Conservation (phyloP, 2,797 vertebrate species). For the Microchirus variegatus region DNA sequence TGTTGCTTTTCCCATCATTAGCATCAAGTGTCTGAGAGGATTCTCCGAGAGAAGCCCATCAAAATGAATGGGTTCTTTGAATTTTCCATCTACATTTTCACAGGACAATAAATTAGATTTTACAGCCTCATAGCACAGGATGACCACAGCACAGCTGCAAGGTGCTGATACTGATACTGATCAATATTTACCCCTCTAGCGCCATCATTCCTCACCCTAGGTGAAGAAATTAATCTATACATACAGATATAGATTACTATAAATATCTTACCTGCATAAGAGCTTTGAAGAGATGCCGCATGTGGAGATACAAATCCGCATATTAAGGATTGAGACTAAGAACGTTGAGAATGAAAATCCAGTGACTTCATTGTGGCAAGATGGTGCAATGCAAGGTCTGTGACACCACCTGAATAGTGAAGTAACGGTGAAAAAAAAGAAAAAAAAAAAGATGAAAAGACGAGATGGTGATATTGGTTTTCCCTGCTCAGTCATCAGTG, state of each 20-base stretch:
- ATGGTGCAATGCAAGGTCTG: too few species aligned
- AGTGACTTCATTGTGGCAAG: neutral
- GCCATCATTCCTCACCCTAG: neutral
- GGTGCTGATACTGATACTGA: conserved; percentile 25
- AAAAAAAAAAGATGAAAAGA: conserved; percentile 34
- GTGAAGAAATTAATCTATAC: neutral
- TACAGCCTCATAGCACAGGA: neutral
- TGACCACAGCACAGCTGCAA: conserved; percentile 10
- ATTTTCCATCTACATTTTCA: conserved; percentile 19
- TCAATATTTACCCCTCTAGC: neutral
- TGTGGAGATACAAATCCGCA: neutral
- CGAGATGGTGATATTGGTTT: conserved; percentile 30
- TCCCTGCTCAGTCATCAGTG: conserved; percentile 49
- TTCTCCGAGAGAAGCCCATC: conserved; percentile 28
- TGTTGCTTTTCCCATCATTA: conserved; percentile 47
- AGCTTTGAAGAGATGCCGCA: too few species aligned
- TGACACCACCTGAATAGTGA: conserved; percentile 2
- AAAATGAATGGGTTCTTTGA: conserved; percentile 21
- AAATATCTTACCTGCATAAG: neutral
- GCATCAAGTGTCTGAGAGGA: conserved; percentile 19
- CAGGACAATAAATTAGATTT: conserved; percentile 10
- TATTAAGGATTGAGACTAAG: neutral
- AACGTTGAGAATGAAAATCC: conserved; percentile 3
- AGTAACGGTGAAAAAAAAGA: conserved; percentile 18
- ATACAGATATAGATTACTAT: neutral